A percentile compares a stretch with the other conserved stretches of the same genome.
Evolutionary conservation across 2,113 vertebrate genomes (phyloP).

Genomic region (Neodontobutis hainanensis): DNA sequence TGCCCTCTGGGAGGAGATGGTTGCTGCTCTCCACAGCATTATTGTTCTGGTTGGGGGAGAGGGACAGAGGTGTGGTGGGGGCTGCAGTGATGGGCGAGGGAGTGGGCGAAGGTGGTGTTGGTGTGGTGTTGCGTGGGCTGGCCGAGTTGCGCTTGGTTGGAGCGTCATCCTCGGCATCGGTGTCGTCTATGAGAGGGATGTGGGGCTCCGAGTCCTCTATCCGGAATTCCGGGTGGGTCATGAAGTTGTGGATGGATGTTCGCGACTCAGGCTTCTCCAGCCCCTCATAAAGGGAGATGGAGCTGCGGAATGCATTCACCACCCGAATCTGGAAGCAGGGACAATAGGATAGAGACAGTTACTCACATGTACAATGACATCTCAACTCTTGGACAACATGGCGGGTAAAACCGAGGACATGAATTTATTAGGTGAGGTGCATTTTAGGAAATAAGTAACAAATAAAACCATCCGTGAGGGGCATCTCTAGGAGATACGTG

Average conservation of each 20-base stretch:
- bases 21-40: constrained; percentile 96
- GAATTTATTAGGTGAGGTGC: constrained; percentile 47
- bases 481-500: constrained; percentile 83
- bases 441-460: constrained; percentile 66
- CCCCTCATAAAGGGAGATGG: constrained; percentile 98
- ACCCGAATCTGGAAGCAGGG: constrained; percentile 91
- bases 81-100: constrained; percentile 80
- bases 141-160: constrained; percentile 95
- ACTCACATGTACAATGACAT: constrained; percentile 28
- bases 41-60: constrained; percentile 99
- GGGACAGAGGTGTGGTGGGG: constrained; percentile 66
- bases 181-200: constrained; percentile 98
- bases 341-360: constrained; percentile 41
- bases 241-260: constrained; percentile 99
- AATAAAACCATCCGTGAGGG: constrained; percentile 80
- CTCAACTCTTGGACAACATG: constrained; percentile 35
- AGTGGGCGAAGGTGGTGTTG: constrained; percentile 85
- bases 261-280: constrained; percentile 96
- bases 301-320: constrained; percentile 99
- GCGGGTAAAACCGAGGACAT: constrained; percentile 30
- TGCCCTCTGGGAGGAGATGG: constrained; percentile 91
- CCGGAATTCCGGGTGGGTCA: constrained; percentile 99
- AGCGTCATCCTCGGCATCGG: constrained; percentile 96
- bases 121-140: constrained; percentile 82
- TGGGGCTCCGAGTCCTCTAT: constrained; percentile 99